These are phyloP conservation scores for Cyanocitta stelleri DNA, from an alignment of 2,113 vertebrate genomes.

Conservation along the genomic window DNA sequence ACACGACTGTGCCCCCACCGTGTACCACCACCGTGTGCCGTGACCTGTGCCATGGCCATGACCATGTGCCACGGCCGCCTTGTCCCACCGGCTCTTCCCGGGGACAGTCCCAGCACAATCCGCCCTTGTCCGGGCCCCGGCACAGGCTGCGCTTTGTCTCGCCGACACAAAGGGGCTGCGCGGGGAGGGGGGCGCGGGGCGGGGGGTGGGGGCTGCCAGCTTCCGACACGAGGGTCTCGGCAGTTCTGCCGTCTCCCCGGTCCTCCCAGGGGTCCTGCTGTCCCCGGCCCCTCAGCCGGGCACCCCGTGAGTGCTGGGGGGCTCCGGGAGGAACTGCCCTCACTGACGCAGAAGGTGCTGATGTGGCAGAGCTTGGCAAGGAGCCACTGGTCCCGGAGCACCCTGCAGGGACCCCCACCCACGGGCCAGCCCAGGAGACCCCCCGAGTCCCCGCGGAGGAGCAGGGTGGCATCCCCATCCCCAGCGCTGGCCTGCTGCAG, in stretches of 20 bases:
- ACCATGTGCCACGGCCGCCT: not conserved
- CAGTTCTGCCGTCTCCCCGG: not conserved
- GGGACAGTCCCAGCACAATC: not conserved
- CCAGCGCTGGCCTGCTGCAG: conserved; percentile 86
- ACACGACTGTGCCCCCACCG: not conserved
- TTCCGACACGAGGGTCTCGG: not conserved
- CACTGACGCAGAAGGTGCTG: not conserved
- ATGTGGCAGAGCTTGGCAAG: conserved; percentile 77
- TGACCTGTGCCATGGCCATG: not conserved
- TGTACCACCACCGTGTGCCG: not conserved
- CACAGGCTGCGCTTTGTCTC: conserved; percentile 41
- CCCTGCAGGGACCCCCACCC: conserved; percentile 60
- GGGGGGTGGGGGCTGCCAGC: not conserved
- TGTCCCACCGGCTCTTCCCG: not conserved
- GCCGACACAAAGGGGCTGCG: conserved; percentile 29
- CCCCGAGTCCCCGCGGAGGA: conserved; percentile 73
- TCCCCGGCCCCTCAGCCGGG: accelerated
- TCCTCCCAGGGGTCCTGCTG: not conserved
- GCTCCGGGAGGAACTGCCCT: not conserved
- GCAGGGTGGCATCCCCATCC: conserved; percentile 75
- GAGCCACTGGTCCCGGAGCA: conserved; percentile 71
- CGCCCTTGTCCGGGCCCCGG: conserved; percentile 26
- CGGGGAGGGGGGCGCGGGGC: not conserved
- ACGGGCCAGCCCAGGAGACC: conserved; percentile 73
- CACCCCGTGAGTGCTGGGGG: not conserved